Percentiles rank a stretch among this genome's conserved stretches.
These are phyloP conservation scores for Hepsetus odoe DNA, from an alignment of 2,113 vertebrate species.

Conservation along the genomic window DNA sequence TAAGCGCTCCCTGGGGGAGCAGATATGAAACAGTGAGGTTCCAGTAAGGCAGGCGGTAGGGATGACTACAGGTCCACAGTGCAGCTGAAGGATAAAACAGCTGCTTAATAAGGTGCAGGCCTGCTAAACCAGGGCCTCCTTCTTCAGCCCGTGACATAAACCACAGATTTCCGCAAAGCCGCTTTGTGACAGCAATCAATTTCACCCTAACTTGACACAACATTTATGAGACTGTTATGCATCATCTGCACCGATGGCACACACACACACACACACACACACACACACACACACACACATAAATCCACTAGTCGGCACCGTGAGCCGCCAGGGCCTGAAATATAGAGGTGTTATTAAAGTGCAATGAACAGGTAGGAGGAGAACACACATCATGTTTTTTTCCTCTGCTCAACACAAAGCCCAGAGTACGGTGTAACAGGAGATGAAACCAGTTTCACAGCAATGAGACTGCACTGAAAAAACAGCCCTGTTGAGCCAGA, in stretches of 20 bases:
- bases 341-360: no score
- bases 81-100: not conserved
- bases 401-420: no score
- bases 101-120: not conserved
- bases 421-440: no score
- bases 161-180: not conserved
- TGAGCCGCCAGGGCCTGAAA: no score
- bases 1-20: conserved; percentile 16
- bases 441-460: no score
- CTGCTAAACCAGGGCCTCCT: not conserved
- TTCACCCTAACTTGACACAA: not conserved
- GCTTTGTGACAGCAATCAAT: not conserved
- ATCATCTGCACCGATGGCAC: not conserved
- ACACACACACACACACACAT: not conserved
- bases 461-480: no score
- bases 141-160: not conserved
- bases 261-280: not conserved
- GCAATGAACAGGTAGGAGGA: no score
- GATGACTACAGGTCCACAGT: not conserved
- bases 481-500: no score
- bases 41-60: not conserved
- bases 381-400: no score
- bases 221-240: not conserved
- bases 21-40: conserved; percentile 28
- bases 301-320: no score